phyloP scores from a whole-genome alignment of 1,140 invertebrate genomes.

The Drosophila navojoa region DNA sequence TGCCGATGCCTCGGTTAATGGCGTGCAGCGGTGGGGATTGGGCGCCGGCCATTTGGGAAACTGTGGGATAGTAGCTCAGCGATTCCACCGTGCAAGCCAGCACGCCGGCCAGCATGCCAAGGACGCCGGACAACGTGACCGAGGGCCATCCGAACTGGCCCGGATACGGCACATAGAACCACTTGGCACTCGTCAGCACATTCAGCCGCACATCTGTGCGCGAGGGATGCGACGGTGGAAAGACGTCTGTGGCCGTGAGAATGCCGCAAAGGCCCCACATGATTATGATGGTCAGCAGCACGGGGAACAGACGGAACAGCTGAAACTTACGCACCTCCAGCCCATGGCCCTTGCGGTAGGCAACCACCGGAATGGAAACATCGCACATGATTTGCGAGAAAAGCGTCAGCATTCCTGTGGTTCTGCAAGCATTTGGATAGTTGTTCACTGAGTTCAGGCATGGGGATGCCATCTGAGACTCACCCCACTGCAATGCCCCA shows the following conservation, averaged over 20 bases:
- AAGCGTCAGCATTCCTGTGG: slow-evolving; percentile 90
- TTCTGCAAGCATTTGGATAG: slow-evolving; percentile 86
- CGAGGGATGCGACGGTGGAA: slow-evolving; percentile 89
- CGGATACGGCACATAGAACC: slow-evolving; percentile 94
- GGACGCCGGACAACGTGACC: slow-evolving; percentile 86
- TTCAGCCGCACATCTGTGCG: slow-evolving; percentile 91
- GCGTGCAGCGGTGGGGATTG: slow-evolving; percentile 93
- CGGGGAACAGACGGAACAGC: slow-evolving; percentile 93
- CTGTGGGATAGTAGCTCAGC: slow-evolving; percentile 95
- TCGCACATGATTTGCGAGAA: slow-evolving; percentile 92
- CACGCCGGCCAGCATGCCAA: slow-evolving; percentile 93
- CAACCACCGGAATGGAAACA: slow-evolving; percentile 87
- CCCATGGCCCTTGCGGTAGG: slow-evolving; percentile 87
- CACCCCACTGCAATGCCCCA: slow-evolving; percentile 92
- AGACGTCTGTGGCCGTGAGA: slow-evolving; percentile 88
- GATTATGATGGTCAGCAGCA: slow-evolving; percentile 91
- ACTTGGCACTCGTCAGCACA: slow-evolving; percentile 89
- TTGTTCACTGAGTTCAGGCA: not conserved
- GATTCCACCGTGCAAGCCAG: slow-evolving; percentile 94
- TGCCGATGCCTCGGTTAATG: slow-evolving; percentile 93
- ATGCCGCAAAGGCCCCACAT: slow-evolving; percentile 92
- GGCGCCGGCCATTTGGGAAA: slow-evolving; percentile 91
- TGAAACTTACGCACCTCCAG: slow-evolving; percentile 87
- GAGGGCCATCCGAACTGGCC: slow-evolving; percentile 95
- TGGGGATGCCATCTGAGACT: slow-evolving; percentile 53